Conservation (phyloP, 2,797 vertebrate genomes). For the Brachymystax lenok region DNA sequence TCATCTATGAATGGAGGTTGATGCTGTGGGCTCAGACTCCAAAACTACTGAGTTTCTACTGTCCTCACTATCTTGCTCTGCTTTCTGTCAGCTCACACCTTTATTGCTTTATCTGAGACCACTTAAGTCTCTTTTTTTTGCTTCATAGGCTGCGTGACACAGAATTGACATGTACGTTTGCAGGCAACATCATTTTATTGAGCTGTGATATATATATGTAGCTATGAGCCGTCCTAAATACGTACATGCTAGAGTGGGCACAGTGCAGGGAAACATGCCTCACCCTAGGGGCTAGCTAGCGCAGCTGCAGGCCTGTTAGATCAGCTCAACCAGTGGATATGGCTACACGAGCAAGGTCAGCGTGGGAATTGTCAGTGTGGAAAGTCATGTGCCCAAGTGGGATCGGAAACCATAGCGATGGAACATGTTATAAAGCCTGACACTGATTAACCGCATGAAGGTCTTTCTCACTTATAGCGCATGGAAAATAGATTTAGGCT, state of each 20-base stretch:
- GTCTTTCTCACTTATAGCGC: slow-evolving; percentile 46
- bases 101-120: slow-evolving; percentile 51
- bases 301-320: slow-evolving; percentile 73
- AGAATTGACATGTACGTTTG: slow-evolving; percentile 65
- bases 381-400: slow-evolving; percentile 72
- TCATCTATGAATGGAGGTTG: slow-evolving; percentile 52
- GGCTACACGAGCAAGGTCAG: slow-evolving; percentile 72
- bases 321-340: slow-evolving; percentile 67
- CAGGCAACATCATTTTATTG: slow-evolving; percentile 71
- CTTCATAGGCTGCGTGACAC: slow-evolving; percentile 68
- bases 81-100: slow-evolving; percentile 60
- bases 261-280: slow-evolving; percentile 48
- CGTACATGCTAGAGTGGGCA: slow-evolving; percentile 66
- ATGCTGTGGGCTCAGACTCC: slow-evolving; percentile 48
- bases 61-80: slow-evolving; percentile 49
- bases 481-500: slow-evolving; percentile 35
- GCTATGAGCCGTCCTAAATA: slow-evolving; percentile 68
- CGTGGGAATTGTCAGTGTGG: slow-evolving; percentile 54
- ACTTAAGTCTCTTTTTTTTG: slow-evolving; percentile 66
- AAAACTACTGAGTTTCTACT: slow-evolving; percentile 48
- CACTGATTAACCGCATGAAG: slow-evolving; percentile 68
- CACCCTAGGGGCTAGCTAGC: slow-evolving; percentile 40
- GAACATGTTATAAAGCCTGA: slow-evolving; percentile 69
- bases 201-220: slow-evolving; percentile 76
- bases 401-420: slow-evolving; percentile 69